Evolutionary conservation across 2,888 invertebrate species (phyloP).

Genomic region (Copidosoma aretas): DNA sequence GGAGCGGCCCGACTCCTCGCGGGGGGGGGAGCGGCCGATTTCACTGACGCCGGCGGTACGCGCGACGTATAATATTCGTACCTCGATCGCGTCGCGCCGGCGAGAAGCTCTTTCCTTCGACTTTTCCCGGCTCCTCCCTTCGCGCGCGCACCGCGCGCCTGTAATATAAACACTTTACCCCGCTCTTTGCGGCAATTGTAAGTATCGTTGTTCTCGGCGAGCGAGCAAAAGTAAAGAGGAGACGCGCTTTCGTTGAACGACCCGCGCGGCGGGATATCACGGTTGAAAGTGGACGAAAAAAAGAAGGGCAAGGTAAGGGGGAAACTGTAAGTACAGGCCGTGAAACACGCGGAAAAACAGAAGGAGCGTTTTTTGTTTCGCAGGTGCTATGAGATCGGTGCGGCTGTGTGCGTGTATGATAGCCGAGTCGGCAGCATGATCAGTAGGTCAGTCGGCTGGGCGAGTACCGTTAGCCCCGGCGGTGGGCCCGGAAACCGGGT

Average conservation of each 20-base stretch:
- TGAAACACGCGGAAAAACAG: no score
- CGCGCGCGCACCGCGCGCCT: background rate
- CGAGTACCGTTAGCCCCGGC: conserved; percentile 30
- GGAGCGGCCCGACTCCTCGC: no score
- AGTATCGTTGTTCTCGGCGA: background rate
- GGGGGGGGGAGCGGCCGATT: no score
- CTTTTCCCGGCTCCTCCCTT: background rate
- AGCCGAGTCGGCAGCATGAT: background rate
- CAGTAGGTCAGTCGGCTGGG: conserved; percentile 32
- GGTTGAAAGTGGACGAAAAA: no score
- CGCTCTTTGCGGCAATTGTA: background rate
- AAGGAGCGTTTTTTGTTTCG: no score
- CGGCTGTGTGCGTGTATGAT: no score
- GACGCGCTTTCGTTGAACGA: background rate
- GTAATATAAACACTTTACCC: no score
- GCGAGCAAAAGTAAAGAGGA: background rate
- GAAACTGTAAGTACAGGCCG: background rate
- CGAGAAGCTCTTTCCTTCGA: background rate
- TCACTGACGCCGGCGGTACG: no score
- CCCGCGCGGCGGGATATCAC: no score
- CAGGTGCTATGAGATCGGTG: no score
- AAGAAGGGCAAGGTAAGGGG: background rate
- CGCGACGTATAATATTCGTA: no score
- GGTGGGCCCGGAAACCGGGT: background rate
- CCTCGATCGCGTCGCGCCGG: no score